Evolutionary conservation across 1,140 invertebrate species (phyloP).

Genomic region (Drosophila orena): DNA sequence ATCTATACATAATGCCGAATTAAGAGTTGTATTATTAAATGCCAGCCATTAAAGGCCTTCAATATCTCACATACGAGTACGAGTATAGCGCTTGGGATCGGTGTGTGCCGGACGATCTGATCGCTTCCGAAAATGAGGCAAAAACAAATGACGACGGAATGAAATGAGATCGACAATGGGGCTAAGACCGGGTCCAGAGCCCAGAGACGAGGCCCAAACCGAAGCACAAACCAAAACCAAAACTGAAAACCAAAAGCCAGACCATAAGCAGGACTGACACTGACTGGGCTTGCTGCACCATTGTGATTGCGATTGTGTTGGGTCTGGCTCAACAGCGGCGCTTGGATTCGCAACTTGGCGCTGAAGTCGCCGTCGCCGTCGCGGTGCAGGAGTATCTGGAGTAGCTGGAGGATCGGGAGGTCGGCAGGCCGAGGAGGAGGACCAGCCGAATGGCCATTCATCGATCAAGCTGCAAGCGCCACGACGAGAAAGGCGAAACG

Average conservation of each 20-base stretch:
- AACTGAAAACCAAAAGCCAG: conserved; percentile 8
- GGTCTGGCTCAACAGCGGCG: conserved; percentile 75
- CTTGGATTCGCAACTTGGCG: conserved; percentile 79
- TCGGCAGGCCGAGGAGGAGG: not conserved
- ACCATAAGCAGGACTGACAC: conserved; percentile 25
- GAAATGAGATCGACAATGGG: conserved; percentile 3
- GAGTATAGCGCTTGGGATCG: too few species aligned
- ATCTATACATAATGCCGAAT: not conserved
- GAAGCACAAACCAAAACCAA: not conserved
- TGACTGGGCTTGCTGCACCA: conserved; percentile 22
- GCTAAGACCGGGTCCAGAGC: conserved; percentile 7
- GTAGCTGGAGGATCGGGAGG: not conserved
- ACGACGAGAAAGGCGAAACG: conserved; percentile 73
- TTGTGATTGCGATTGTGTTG: conserved; percentile 69
- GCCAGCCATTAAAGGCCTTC: too few species aligned
- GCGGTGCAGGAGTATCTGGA: conserved; percentile 3
- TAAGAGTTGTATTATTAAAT: not conserved
- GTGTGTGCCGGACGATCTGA: conserved; percentile 5
- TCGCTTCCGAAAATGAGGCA: conserved; percentile 31
- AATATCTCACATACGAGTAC: too few species aligned
- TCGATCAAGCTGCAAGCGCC: conserved; percentile 82
- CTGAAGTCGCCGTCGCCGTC: conserved; percentile 42
- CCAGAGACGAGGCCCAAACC: conserved; percentile 2
- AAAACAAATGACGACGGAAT: conserved; percentile 27
- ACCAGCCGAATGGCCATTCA: conserved; percentile 69